Conservation (phyloP, 37 sponge, comb jelly and placozoan species). For the Corticium candelabrum region DNA sequence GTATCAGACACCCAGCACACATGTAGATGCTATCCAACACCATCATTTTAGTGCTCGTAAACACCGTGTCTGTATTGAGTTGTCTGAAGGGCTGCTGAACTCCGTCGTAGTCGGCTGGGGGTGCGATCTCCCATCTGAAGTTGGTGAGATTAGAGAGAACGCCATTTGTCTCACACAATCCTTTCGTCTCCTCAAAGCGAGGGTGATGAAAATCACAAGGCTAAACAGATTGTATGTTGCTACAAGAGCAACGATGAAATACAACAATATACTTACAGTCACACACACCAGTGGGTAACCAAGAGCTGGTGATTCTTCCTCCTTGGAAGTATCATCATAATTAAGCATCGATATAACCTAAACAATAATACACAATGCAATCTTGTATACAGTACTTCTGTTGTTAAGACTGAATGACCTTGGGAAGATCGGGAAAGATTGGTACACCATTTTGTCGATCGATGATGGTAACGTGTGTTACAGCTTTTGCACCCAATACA, state of each 20-base stretch:
- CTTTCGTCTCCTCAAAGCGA: background rate
- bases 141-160: background rate
- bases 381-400: background rate
- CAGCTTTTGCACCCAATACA: background rate
- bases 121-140: background rate
- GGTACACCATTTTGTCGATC: background rate
- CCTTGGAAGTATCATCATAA: too few relatives aligned
- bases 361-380: background rate
- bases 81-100: background rate
- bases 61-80: background rate
- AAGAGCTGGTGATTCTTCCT: too few relatives aligned
- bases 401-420: background rate
- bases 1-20: background rate
- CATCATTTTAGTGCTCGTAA: background rate
- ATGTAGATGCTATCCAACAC: background rate
- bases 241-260: background rate
- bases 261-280: background rate
- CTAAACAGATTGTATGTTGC: background rate
- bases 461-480: background rate
- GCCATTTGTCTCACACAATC: background rate
- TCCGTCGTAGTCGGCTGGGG: background rate
- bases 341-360: too few relatives aligned
- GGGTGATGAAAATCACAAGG: background rate
- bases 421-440: background rate
- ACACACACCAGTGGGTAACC: background rate